phyloP scores from a whole-genome alignment of 2,113 vertebrate genomes.

The Spheniscus mendiculus region DNA sequence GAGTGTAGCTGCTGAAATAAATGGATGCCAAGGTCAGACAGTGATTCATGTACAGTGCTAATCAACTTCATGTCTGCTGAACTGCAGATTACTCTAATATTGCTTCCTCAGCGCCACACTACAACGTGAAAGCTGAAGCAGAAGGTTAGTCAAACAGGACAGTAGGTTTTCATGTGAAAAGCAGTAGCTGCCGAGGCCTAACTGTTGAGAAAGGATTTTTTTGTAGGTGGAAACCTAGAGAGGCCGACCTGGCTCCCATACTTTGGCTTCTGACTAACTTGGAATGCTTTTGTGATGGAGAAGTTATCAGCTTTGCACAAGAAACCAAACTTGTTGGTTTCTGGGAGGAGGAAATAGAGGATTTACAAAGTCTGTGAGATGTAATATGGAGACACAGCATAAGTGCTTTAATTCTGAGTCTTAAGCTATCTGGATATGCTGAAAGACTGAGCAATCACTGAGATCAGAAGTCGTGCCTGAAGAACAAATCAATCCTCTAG shows the following conservation, averaged over 20 bases:
- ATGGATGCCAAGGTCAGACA: not conserved
- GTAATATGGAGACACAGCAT: not conserved
- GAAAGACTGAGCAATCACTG: not conserved
- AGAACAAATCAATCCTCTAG: not conserved
- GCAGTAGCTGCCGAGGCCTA: not conserved
- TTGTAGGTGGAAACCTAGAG: not conserved
- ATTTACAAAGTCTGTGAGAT: not conserved
- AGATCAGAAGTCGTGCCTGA: not conserved
- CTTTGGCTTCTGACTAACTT: not conserved
- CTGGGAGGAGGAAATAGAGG: not conserved
- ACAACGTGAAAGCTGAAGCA: not conserved
- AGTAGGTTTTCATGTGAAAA: not conserved
- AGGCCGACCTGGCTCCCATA: not conserved
- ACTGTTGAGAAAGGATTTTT: not conserved
- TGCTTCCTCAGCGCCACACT: not conserved
- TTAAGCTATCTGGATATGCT: not conserved
- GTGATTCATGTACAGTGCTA: not conserved
- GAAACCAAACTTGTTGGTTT: not conserved
- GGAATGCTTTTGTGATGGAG: not conserved
- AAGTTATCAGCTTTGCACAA: not conserved
- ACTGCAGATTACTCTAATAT: not conserved
- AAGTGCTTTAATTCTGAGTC: not conserved
- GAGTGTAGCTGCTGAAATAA: not conserved
- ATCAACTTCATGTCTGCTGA: not conserved
- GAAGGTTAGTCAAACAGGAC: not conserved